Percentiles rank a stretch among this genome's conserved stretches.
Evolutionary conservation across 2,797 vertebrate species (phyloP).

Genomic region (Eidolon dupreanum): DNA sequence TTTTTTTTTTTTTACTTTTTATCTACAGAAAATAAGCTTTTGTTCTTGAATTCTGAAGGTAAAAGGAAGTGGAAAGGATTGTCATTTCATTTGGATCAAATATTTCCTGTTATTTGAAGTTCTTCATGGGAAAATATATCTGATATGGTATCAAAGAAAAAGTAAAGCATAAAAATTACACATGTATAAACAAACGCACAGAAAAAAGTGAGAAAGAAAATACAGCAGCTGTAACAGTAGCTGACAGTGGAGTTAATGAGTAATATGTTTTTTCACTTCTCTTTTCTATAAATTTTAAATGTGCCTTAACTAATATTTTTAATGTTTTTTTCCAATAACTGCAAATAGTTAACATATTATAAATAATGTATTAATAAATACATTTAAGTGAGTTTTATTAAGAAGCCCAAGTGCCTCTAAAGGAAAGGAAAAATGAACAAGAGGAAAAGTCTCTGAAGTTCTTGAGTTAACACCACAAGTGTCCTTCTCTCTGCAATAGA

Average conservation of each 20-base stretch:
- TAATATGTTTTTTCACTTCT: not conserved
- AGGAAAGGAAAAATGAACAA: not conserved
- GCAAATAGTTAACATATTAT: not conserved
- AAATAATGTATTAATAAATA: not conserved
- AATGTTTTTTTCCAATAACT: not conserved
- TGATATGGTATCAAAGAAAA: constrained; percentile 66
- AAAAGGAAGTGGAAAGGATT: not conserved
- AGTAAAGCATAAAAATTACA: constrained; percentile 53
- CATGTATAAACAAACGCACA: constrained; percentile 63
- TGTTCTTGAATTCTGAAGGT: not conserved
- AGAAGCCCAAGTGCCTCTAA: not conserved
- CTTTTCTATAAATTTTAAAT: not conserved
- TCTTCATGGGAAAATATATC: constrained; percentile 61
- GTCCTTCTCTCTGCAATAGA: no score
- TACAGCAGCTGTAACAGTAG: not conserved
- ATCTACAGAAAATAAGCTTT: not conserved
- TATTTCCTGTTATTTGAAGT: constrained; percentile 52
- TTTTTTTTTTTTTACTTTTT: not conserved
- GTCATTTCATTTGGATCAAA: constrained; percentile 49
- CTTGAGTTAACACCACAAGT: not conserved
- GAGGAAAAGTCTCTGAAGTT: not conserved
- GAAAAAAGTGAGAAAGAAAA: constrained; percentile 9
- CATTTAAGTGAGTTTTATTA: not conserved
- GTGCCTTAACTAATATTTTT: not conserved
- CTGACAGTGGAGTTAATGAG: not conserved